These are phyloP conservation scores for Drosophila flavopinicola DNA, from an alignment of 2,888 invertebrate genomes.

Conservation along the genomic window DNA sequence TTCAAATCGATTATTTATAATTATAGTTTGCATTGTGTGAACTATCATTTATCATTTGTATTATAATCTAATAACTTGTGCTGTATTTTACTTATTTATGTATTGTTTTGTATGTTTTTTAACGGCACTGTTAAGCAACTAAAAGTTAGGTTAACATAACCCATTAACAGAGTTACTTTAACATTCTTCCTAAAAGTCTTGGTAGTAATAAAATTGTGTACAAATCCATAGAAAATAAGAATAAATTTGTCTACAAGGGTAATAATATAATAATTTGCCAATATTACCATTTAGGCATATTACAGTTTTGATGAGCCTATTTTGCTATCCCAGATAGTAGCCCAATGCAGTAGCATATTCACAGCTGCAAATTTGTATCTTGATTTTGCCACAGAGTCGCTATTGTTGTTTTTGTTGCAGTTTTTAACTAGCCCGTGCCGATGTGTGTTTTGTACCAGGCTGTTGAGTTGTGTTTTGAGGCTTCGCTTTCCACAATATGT, in stretches of 20 bases:
- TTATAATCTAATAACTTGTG: too few species aligned
- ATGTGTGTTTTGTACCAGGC: constrained; percentile 22
- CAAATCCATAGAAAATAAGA: too few species aligned
- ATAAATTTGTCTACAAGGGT: too few species aligned
- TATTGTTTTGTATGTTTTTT: too few species aligned
- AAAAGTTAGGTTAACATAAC: too few species aligned
- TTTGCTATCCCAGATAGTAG: constrained; percentile 25
- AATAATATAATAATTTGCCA: not conserved
- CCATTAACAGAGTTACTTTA: too few species aligned
- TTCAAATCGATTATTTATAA: constrained; percentile 5
- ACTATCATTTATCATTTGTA: not conserved
- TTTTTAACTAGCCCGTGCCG: constrained; percentile 22
- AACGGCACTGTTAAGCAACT: too few species aligned
- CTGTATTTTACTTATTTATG: too few species aligned
- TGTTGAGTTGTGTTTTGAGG: constrained; percentile 46
- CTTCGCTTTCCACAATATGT: constrained; percentile 61
- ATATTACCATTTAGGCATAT: not conserved
- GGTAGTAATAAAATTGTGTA: too few species aligned
- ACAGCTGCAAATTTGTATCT: constrained; percentile 35
- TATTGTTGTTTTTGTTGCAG: constrained; percentile 18
- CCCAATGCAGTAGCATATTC: constrained; percentile 25
- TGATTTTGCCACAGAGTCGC: constrained; percentile 37
- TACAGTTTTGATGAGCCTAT: constrained; percentile 5
- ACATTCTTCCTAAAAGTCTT: too few species aligned
- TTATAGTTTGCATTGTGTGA: not conserved